Evolutionary conservation across 2,888 invertebrate genomes (phyloP).

Genomic region (Neoitamus cyanurus): DNA sequence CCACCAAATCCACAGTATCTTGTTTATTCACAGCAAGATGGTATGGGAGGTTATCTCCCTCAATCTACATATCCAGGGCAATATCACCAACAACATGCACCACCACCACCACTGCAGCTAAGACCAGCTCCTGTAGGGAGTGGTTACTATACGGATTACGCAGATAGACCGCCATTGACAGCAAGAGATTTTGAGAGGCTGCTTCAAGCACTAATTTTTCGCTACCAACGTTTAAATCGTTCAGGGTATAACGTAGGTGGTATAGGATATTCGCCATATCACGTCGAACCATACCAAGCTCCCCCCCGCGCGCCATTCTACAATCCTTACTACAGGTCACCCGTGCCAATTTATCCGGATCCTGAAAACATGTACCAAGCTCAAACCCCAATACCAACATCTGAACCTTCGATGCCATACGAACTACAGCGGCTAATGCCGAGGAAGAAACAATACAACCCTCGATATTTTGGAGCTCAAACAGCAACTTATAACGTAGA

Average conservation of each 20-base stretch:
- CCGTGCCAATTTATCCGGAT: constrained; percentile 47
- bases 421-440: constrained; percentile 69
- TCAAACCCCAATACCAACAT: constrained; percentile 53
- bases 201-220: constrained; percentile 73
- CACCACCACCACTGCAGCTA: constrained; percentile 51
- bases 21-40: constrained; percentile 61
- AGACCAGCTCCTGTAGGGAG: not conserved
- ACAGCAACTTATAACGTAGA: constrained; percentile 64
- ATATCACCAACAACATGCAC: constrained; percentile 56
- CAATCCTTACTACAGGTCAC: constrained; percentile 49
- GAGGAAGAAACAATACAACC: constrained; percentile 61
- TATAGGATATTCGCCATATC: constrained; percentile 39
- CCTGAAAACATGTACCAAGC: constrained; percentile 54
- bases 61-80: constrained; percentile 58
- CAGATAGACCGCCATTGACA: constrained; percentile 74
- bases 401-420: constrained; percentile 61
- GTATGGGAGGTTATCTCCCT: constrained; percentile 57
- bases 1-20: constrained; percentile 45
- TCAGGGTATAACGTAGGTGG: constrained; percentile 12
- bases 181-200: constrained; percentile 77
- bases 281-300: constrained; percentile 44
- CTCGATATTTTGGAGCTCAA: constrained; percentile 65
- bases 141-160: constrained; percentile 68
- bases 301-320: constrained; percentile 49
- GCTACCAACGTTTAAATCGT: constrained; percentile 72